A percentile compares a stretch with the other conserved stretches of the same genome.
Conservation (phyloP, 2,113 vertebrate genomes). For the Rhea pennata region DNA sequence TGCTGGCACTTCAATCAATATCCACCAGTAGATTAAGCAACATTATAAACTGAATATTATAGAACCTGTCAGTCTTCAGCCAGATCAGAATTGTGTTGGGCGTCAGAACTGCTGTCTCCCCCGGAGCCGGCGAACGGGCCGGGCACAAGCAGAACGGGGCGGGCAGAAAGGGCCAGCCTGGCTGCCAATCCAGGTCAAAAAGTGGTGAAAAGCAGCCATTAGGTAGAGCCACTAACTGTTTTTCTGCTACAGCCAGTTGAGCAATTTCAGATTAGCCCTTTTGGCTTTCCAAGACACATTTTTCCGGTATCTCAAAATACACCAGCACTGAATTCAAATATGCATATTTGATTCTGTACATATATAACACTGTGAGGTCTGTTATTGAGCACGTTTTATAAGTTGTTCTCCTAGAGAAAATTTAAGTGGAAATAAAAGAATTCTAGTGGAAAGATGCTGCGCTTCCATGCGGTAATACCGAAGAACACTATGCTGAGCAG, state of each 20-base stretch:
- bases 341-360: not conserved
- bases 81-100: not conserved
- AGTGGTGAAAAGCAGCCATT: not conserved
- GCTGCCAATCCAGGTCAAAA: not conserved
- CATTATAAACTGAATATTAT: not conserved
- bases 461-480: not conserved
- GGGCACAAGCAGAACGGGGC: no score
- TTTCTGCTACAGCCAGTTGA: not conserved
- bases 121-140: not conserved
- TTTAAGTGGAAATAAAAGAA: not conserved
- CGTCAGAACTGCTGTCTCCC: not conserved
- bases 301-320: not conserved
- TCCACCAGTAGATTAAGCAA: not conserved
- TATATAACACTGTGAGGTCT: not conserved
- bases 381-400: not conserved
- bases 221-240: not conserved
- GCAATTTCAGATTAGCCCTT: not conserved
- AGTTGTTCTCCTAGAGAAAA: not conserved
- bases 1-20: fast-evolving
- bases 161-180: no score
- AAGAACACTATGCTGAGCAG: not conserved
- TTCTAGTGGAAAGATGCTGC: not conserved
- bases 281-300: not conserved
- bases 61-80: not conserved
- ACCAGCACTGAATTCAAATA: not conserved